These are phyloP conservation scores for Stegostoma tigrinum DNA, from an alignment of 2,113 vertebrate species.

Conservation along the genomic window DNA sequence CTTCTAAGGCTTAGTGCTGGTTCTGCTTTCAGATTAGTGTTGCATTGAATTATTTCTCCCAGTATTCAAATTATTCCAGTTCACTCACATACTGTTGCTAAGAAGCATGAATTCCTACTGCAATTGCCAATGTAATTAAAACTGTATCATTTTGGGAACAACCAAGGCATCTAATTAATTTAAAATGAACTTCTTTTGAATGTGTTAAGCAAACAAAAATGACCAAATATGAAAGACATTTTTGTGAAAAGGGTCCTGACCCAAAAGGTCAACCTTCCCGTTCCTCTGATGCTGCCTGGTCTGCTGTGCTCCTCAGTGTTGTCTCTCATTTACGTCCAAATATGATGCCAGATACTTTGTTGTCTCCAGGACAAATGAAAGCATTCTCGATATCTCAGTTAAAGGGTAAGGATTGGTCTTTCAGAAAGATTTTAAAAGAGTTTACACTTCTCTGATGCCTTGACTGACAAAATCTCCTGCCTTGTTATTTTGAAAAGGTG, in stretches of 20 bases:
- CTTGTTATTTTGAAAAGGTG: neutral
- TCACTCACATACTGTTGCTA: neutral
- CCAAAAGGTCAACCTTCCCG: no score
- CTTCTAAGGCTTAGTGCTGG: neutral
- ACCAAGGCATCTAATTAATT: neutral
- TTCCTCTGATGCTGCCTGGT: no score
- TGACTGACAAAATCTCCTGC: neutral
- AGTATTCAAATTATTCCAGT: neutral
- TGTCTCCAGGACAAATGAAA: neutral
- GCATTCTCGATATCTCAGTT: neutral
- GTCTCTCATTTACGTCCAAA: neutral
- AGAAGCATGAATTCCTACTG: neutral
- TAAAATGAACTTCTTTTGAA: neutral
- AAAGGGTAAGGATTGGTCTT: neutral
- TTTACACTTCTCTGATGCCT: neutral
- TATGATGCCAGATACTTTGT: neutral
- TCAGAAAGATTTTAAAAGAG: neutral
- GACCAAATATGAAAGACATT: neutral
- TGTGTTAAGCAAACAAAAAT: neutral
- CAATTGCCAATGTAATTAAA: neutral
- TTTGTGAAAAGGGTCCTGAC: no score
- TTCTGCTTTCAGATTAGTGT: neutral
- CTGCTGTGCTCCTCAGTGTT: no score
- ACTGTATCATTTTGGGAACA: neutral
- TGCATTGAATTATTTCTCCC: neutral